These are phyloP conservation scores for Bombus pyrosoma DNA, from an alignment of 1,140 invertebrate species.

Conservation along the genomic window DNA sequence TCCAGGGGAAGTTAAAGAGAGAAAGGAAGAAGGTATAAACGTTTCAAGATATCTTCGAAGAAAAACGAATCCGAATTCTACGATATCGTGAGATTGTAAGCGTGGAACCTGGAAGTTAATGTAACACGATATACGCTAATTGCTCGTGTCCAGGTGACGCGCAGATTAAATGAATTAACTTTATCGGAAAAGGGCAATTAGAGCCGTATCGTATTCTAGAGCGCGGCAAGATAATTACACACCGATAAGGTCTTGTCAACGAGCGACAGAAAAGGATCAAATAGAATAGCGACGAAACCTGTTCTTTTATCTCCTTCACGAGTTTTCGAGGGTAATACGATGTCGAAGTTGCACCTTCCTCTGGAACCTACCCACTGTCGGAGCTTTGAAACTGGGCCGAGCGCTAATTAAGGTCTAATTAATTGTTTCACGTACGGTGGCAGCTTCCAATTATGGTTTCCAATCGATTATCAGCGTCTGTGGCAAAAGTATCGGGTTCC, in stretches of 20 bases:
- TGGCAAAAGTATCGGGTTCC: conserved; percentile 3
- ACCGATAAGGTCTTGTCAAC: conserved; percentile 18
- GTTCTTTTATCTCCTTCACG: conserved; percentile 19
- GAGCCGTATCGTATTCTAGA: conserved; percentile 31
- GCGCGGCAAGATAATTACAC: conserved; percentile 22
- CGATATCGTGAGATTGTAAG: too few relatives aligned
- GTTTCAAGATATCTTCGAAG: too few relatives aligned
- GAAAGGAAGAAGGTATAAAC: too few relatives aligned
- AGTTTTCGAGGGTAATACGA: conserved; percentile 34
- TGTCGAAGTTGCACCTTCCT: conserved; percentile 22
- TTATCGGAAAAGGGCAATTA: conserved; percentile 19
- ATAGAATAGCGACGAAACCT: conserved; percentile 2
- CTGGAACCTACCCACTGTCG: background rate
- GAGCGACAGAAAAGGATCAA: conserved; percentile 13
- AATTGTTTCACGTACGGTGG: conserved; percentile 61
- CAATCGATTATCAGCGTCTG: conserved; percentile 48
- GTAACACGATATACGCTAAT: background rate
- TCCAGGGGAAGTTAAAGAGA: too few relatives aligned
- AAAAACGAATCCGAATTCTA: too few relatives aligned
- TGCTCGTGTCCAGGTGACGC: too few relatives aligned
- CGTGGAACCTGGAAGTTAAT: background rate
- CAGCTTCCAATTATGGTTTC: conserved; percentile 65
- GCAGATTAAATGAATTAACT: background rate
- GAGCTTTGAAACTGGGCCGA: conserved; percentile 65
- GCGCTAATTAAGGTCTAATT: conserved; percentile 68